Evolutionary conservation across 2,113 vertebrate genomes (phyloP).

Genomic region (Lophura nycthemera): DNA sequence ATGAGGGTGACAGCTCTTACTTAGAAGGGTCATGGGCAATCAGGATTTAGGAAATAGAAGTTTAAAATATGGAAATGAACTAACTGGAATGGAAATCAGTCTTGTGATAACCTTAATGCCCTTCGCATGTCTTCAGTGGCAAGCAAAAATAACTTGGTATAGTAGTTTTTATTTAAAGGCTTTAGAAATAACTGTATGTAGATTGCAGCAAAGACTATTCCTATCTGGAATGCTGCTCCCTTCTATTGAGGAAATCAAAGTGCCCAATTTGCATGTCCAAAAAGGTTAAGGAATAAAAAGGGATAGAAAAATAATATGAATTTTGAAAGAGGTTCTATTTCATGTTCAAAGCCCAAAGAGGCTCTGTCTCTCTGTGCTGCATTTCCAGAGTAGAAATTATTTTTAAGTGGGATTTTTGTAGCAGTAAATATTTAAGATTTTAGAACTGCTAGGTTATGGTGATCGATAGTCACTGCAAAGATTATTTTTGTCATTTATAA

Average conservation of each 20-base stretch:
- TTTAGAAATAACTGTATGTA: neutral
- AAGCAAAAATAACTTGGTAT: neutral
- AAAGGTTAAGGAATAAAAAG: neutral
- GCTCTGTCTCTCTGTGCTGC: neutral
- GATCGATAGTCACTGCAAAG: neutral
- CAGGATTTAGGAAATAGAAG: neutral
- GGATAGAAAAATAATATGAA: neutral
- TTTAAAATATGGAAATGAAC: neutral
- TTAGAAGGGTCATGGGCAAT: neutral
- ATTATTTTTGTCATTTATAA: neutral
- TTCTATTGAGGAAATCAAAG: neutral
- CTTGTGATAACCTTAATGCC: neutral
- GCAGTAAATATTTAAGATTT: neutral
- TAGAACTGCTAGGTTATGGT: neutral
- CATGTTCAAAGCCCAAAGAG: neutral
- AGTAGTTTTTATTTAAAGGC: neutral
- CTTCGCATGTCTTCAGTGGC: neutral
- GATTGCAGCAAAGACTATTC: neutral
- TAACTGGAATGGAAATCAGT: neutral
- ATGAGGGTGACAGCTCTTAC: neutral
- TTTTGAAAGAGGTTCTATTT: neutral
- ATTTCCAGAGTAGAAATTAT: neutral
- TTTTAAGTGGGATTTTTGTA: neutral
- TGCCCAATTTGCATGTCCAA: neutral
- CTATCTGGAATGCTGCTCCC: neutral